Base-by-base conservation (phyloP, 2,113 vertebrate genomes). In the Sciurus niger region DNA sequence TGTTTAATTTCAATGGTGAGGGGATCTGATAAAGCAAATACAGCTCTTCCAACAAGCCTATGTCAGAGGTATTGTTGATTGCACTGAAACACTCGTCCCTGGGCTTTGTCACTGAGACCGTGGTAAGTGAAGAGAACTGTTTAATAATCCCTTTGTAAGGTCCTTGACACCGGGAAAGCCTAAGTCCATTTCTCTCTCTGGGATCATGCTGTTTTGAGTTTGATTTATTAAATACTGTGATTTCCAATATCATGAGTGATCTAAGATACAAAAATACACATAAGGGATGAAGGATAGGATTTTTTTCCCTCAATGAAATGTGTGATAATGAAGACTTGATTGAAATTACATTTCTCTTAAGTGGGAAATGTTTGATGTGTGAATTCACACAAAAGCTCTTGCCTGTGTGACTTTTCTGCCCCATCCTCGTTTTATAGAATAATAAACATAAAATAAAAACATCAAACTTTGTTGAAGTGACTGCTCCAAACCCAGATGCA, bases 1-100 rank as follows among this genome's bases (percentile, higher is more conserved):
- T 98, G 96, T 98, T 99, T 98, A 98, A 98, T 97, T 98, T 99
- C 97, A 98, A 96, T 98, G 98, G 96, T 96, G 98, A 98, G 98
- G 95, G 98, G 93, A 98, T 97, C 98, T 98, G 98, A 97, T 98
- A 98, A 98, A 98, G 97, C 96, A 98, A 99, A 98, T 98, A 98
- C 96, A 97, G 97, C 95, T 93, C 90, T 98, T 98, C 97, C 97
- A 98, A 97, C 96, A 97, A 97, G 95, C 88, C 94, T 92, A 95
- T 98, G 93, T 98, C 89, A 90, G 95, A 98, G 98, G 97, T 97
- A 96, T 11, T 97, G 94, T 93, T 98, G 97, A 97, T 98, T 97
- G 93, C 96, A 98, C 97, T 98, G 97, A 98, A 97, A 98, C 98
- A 92, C 96, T 98, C 97, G 96, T 97, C 97, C 97, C 94, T 98